Conservation (phyloP, 2,888 invertebrate species). For the Acrobasis repandana region DNA sequence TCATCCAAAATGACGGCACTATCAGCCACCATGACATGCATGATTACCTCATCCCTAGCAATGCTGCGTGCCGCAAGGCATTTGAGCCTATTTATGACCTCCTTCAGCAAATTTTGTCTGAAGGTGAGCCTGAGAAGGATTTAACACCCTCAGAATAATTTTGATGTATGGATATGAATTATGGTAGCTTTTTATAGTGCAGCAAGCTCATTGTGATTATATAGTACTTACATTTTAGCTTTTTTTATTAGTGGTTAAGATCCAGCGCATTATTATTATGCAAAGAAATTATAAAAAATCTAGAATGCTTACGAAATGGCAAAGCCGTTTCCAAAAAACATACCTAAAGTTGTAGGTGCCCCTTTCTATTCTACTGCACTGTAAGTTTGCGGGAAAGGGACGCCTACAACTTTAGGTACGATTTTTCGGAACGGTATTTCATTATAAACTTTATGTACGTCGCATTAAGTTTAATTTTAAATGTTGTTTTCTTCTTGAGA, state of each 20-base stretch:
- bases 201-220: conserved; percentile 76
- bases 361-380: no score
- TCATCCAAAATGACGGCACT: conserved; percentile 89
- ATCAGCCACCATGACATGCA: conserved; percentile 96
- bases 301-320: no score
- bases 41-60: conserved; percentile 94
- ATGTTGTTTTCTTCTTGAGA: no score
- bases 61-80: conserved; percentile 92
- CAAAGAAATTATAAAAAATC: no score
- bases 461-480: no score
- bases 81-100: conserved; percentile 93
- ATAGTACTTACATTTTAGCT: conserved; percentile 77
- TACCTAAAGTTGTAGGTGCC: no score
- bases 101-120: conserved; percentile 88
- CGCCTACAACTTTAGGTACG: no score
- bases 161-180: conserved; percentile 33
- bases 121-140: conserved; percentile 89
- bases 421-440: no score
- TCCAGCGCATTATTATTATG: conserved; percentile 35
- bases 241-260: conserved; percentile 71
- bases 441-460: no score
- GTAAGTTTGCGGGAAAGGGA: no score
- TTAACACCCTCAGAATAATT: conserved; percentile 87
- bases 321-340: no score
- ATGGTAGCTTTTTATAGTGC: conserved; percentile 60